A percentile compares a stretch with the other conserved stretches of the same genome.
Evolutionary conservation across 2,797 vertebrate genomes (phyloP).

Genomic region (Moxostoma hubbsi): DNA sequence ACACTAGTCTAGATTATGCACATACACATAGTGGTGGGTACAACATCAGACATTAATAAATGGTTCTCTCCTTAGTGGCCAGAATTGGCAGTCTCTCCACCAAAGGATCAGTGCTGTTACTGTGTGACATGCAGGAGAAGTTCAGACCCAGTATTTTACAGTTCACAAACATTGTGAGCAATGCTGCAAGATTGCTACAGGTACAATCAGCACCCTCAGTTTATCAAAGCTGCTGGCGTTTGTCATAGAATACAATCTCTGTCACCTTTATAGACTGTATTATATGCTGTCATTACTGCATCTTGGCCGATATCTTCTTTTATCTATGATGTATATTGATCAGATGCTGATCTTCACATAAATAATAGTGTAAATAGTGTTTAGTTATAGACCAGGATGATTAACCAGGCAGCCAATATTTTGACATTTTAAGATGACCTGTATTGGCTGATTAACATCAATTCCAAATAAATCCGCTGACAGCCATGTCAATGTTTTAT

Average conservation of each 20-base stretch:
- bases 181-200: conserved; percentile 85
- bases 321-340: neutral
- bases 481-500: no score
- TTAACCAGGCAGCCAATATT: no score
- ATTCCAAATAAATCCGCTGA: no score
- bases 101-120: conserved; percentile 80
- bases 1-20: neutral
- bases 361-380: neutral
- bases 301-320: neutral
- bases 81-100: conserved; percentile 76
- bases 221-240: neutral
- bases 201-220: conserved; percentile 61
- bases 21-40: neutral
- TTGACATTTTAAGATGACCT: no score
- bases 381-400: neutral
- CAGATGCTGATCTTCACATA: no score
- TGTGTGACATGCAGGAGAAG: conserved; percentile 94
- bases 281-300: neutral
- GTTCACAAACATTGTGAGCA: conserved; percentile 86
- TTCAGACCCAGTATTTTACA: conserved; percentile 83
- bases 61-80: conserved; percentile 72
- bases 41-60: neutral
- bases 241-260: neutral
- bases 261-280: neutral
- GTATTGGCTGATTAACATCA: no score